phyloP scores from a whole-genome alignment of 1,140 invertebrate genomes.

The Pogonognathellus flavescens region DNA sequence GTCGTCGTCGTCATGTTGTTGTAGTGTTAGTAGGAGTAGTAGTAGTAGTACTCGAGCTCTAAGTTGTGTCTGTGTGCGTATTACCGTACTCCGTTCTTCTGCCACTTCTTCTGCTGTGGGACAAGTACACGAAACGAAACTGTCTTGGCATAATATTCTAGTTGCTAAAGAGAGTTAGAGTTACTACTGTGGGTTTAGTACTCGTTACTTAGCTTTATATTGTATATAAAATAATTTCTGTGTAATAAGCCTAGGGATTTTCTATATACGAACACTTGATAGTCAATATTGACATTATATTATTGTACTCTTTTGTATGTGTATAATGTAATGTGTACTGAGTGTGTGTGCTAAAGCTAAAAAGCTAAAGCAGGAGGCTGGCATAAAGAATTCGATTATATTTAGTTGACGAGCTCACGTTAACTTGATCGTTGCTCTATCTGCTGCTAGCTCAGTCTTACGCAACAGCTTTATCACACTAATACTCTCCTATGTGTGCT shows the following conservation, averaged over 20 bases:
- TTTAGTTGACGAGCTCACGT: background rate
- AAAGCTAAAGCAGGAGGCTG: too few species aligned
- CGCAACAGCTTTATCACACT: background rate
- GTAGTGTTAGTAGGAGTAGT: too few species aligned
- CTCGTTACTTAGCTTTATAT: background rate
- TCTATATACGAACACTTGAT: background rate
- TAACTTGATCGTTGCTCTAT: slow-evolving; percentile 1
- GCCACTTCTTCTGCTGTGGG: background rate
- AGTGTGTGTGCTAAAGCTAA: too few species aligned
- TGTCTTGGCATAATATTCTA: background rate
- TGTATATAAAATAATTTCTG: slow-evolving; percentile 2
- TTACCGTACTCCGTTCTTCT: background rate
- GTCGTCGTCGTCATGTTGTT: background rate
- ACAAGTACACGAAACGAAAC: background rate
- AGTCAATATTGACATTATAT: slow-evolving; percentile 38
- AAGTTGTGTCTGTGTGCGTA: too few species aligned
- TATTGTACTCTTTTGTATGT: background rate
- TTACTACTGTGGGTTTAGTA: background rate
- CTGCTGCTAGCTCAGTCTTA: slow-evolving; percentile 6
- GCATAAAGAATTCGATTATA: too few species aligned
- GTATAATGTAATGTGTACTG: too few species aligned
- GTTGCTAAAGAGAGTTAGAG: background rate
- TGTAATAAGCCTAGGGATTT: slow-evolving; percentile 8
- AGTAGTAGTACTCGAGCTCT: too few species aligned
- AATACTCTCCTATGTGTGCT: too few species aligned